phyloP scores from a whole-genome alignment of 2,113 vertebrate species.

The Zosterops japonicus region DNA sequence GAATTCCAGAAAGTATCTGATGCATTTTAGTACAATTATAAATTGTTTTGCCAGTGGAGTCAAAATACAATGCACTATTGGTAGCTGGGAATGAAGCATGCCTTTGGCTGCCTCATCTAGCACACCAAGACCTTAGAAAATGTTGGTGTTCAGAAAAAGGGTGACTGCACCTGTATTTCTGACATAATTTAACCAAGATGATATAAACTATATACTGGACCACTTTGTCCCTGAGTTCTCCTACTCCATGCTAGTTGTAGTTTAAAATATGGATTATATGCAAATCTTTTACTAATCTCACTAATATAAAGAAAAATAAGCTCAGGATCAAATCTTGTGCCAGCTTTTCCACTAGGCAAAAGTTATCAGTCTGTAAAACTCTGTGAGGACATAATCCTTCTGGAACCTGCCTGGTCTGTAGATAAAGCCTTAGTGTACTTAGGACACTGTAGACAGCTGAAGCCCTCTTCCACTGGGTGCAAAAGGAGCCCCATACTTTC shows the following conservation, averaged over 20 bases:
- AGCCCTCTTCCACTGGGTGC: not conserved
- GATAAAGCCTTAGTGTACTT: not conserved
- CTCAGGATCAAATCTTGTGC: not conserved
- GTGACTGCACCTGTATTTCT: not conserved
- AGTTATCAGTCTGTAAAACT: not conserved
- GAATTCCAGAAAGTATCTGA: not conserved
- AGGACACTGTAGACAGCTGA: not conserved
- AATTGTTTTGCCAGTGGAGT: not conserved
- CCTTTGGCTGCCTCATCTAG: not conserved
- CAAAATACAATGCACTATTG: not conserved
- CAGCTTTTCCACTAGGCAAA: not conserved
- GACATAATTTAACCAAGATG: not conserved
- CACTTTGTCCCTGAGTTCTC: not conserved
- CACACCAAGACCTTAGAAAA: not conserved
- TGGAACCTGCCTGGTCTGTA: fast-evolving
- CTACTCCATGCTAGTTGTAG: fast-evolving
- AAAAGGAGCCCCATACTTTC: not conserved
- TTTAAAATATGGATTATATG: not conserved
- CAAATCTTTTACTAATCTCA: not conserved
- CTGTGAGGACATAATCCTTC: not conserved
- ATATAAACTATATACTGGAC: not conserved
- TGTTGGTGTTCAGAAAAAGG: not conserved
- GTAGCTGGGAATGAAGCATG: not conserved
- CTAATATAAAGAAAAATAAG: not conserved
- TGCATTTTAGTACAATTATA: not conserved